Evolutionary conservation across 2,113 vertebrate species (phyloP).

Genomic region (Tapirus terrestris): DNA sequence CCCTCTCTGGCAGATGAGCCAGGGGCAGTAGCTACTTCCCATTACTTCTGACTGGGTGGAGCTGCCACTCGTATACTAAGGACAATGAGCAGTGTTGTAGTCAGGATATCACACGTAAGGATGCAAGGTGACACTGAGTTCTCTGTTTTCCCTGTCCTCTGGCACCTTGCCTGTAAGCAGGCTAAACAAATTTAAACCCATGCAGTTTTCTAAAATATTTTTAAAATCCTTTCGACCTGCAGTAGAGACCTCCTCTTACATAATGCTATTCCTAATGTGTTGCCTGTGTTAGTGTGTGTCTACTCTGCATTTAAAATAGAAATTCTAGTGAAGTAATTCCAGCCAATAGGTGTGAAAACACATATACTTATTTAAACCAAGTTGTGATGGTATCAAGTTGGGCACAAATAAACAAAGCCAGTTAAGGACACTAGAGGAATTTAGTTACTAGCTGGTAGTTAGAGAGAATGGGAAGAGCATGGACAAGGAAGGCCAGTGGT

Average conservation of each 20-base stretch:
- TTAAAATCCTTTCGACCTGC: neutral
- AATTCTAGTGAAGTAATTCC: neutral
- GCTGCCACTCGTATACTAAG: neutral
- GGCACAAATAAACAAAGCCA: neutral
- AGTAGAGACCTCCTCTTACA: neutral
- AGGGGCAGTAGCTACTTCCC: neutral
- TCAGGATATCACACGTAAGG: neutral
- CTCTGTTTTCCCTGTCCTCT: neutral
- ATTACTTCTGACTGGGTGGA: neutral
- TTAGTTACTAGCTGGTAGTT: neutral
- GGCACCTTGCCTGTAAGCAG: neutral
- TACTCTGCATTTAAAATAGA: neutral
- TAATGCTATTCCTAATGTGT: neutral
- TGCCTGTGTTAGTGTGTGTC: neutral
- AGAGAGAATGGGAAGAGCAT: fast-evolving
- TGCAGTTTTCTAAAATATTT: neutral
- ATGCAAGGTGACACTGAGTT: neutral
- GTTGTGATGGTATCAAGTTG: neutral
- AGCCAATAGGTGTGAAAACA: neutral
- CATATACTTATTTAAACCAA: neutral
- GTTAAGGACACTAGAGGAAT: neutral
- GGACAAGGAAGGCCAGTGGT: neutral
- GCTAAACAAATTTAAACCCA: neutral
- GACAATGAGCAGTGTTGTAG: neutral
- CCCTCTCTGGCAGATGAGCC: neutral